Conservation (phyloP, 2,113 vertebrate species). For the Sylvilagus bachmani region DNA sequence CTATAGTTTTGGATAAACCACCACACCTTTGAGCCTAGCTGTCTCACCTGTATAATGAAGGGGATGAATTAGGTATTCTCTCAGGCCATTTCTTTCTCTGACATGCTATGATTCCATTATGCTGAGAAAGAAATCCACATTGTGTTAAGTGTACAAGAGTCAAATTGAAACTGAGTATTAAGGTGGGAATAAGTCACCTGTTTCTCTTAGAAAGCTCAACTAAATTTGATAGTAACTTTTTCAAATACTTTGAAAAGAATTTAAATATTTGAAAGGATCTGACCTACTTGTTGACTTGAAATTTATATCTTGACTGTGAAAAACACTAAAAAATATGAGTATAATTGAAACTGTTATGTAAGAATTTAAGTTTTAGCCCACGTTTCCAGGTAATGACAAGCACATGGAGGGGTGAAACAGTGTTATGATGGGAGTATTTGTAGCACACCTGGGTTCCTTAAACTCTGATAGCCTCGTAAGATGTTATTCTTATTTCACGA, state of each 20-base stretch:
- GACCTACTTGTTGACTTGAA: too few species aligned
- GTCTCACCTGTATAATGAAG: constrained; percentile 47
- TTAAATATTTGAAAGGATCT: too few species aligned
- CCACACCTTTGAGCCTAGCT: constrained; percentile 44
- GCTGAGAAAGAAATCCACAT: constrained; percentile 24
- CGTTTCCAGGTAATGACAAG: constrained; percentile 60
- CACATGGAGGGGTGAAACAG: background rate
- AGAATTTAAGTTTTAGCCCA: background rate
- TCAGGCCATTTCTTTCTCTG: constrained; percentile 57
- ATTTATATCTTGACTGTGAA: too few species aligned
- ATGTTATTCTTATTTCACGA: constrained; percentile 26
- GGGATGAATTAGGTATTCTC: constrained; percentile 3
- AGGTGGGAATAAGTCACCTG: too few species aligned
- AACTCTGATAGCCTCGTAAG: constrained; percentile 13
- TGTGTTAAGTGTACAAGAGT: background rate
- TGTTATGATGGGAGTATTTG: constrained; percentile 42
- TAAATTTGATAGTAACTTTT: too few species aligned
- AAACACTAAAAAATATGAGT: too few species aligned
- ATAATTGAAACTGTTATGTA: too few species aligned
- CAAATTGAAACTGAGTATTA: too few species aligned
- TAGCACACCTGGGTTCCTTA: background rate
- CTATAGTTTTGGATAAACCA: constrained; percentile 26
- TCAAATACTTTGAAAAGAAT: too few species aligned
- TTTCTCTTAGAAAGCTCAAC: too few species aligned
- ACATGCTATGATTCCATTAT: constrained; percentile 1